Conservation (phyloP, 1,140 invertebrate genomes). For the Dendroctonus valens region DNA sequence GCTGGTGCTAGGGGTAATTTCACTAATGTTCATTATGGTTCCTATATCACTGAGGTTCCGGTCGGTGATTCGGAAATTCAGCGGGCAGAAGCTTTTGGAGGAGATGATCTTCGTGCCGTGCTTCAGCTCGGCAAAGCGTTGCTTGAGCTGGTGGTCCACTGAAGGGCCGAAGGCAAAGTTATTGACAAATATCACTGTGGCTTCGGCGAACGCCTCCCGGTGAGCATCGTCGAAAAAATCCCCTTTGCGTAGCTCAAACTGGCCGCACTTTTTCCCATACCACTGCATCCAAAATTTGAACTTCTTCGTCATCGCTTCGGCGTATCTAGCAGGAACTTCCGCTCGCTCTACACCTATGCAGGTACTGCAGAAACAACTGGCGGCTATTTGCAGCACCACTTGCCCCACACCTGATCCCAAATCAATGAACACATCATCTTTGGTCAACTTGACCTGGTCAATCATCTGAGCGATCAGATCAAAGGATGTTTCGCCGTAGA, state of each 20-base stretch:
- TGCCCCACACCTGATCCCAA: conserved; percentile 31
- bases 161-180: conserved; percentile 31
- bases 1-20: conserved; percentile 24
- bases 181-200: conserved; percentile 30
- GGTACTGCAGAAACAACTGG: conserved; percentile 9
- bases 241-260: conserved; percentile 22
- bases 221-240: conserved; percentile 28
- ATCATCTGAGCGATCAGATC: conserved; percentile 29
- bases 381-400: conserved; percentile 27
- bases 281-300: conserved; percentile 33
- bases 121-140: conserved; percentile 29
- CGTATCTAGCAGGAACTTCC: conserved; percentile 25
- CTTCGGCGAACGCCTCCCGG: conserved; percentile 21
- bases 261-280: conserved; percentile 26
- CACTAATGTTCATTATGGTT: conserved; percentile 30
- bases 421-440: conserved; percentile 33
- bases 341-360: conserved; percentile 29
- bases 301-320: conserved; percentile 23
- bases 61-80: conserved; percentile 30
- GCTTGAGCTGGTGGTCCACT: conserved; percentile 27
- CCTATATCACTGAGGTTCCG: conserved; percentile 29
- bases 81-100: conserved; percentile 30
- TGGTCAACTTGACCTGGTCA: conserved; percentile 25
- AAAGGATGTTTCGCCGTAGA: conserved; percentile 31
- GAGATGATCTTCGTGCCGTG: conserved; percentile 32